Base-by-base conservation (phyloP, 2,797 vertebrate genomes). In the Chanos chanos region DNA sequence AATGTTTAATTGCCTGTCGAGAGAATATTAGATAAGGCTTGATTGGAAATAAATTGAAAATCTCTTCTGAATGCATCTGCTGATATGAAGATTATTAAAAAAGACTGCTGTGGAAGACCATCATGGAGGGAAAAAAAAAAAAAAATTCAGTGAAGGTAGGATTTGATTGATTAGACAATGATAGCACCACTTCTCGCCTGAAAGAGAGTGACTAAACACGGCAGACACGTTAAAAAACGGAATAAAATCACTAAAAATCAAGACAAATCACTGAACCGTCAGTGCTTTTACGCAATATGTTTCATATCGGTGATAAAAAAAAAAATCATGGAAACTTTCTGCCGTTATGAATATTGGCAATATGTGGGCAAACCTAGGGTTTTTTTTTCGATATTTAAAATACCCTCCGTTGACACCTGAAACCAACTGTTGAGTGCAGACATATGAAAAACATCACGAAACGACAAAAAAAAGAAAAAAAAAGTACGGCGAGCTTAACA, bases 21-120 rank as follows among this genome's bases (percentile, higher is more conserved):
- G 86, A 87, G 86, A 89, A 89, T 89, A 89, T 89, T 90, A 90
- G 85, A 90, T 90, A 87, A 89, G 85, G 84, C 83, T 86, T 89
- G 86, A 89, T 90, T 88, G 87, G 87, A 89, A 89, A 89, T 89
- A 90, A 90, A 90, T 90, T 89, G 85, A 84, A 89, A 89, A 90
- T 87, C 85, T 87, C 86, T 84, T 74, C 83, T 86, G 84, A 87
- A 85, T 85, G 82, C 81, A 81, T 87, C 75, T 76, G 75, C 78
- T 81, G 82, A 83, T 87, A 83, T 81, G 85, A 83, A 81, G 85
- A 82, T 84, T 85, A 83, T 75, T 76, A 66, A 82, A 83, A 69
- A 66, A 84, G 83, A 86, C 81, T 78, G 80, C 73, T 74, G 70
- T 69, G 58, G 65, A 75, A 76, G 74, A 70, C 57, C 54, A 45